Evolutionary conservation across 2,797 vertebrate species (phyloP).

Genomic region (Morelia viridis): DNA sequence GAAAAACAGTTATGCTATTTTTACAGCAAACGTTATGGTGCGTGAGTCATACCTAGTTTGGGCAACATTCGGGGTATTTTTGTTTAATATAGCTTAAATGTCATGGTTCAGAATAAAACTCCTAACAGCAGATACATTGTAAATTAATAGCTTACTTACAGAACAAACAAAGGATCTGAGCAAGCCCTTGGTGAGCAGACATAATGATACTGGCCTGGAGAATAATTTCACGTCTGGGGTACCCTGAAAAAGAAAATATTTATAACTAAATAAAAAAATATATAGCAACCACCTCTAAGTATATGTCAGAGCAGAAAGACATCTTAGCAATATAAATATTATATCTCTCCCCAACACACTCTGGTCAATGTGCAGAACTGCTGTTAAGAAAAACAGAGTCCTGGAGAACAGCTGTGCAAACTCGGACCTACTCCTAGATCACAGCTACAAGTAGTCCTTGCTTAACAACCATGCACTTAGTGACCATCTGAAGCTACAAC

Average conservation of each 20-base stretch:
- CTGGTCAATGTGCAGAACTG: too few species aligned
- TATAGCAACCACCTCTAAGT: not conserved
- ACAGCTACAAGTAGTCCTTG: too few species aligned
- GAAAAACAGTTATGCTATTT: not conserved
- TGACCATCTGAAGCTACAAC: too few species aligned
- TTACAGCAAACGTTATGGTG: not conserved
- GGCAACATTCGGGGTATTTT: not conserved
- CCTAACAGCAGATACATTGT: not conserved
- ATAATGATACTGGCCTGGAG: slow-evolving; percentile 89
- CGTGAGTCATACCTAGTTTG: not conserved
- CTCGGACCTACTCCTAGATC: too few species aligned
- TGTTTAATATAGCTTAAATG: not conserved
- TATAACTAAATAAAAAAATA: not conserved
- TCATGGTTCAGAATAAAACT: not conserved
- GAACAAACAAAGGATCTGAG: slow-evolving; percentile 91
- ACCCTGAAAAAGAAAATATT: slow-evolving; percentile 74
- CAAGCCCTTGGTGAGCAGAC: slow-evolving; percentile 90
- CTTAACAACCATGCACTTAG: too few species aligned
- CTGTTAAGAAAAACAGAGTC: too few species aligned
- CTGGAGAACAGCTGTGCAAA: too few species aligned
- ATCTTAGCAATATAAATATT: too few species aligned
- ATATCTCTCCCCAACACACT: too few species aligned
- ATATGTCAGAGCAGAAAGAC: too few species aligned
- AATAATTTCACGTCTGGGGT: slow-evolving; percentile 92
- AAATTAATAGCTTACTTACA: slow-evolving; percentile 76